Conservation (phyloP, 2,797 vertebrate species). For the Anniella stebbinsi region DNA sequence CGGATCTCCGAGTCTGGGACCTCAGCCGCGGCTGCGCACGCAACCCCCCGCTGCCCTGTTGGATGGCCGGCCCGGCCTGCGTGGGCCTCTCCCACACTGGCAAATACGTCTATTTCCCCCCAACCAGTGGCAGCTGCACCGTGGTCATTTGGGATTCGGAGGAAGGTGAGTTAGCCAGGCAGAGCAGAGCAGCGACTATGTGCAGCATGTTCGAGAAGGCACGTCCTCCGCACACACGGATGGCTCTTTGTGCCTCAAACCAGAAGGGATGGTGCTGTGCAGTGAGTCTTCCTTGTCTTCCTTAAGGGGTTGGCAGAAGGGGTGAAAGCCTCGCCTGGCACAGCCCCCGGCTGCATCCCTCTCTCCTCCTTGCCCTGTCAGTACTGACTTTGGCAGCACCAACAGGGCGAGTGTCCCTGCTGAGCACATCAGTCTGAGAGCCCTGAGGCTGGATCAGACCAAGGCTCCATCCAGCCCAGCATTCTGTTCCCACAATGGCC, state of each 20-base stretch:
- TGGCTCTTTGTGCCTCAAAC: no score
- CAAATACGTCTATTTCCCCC: slow-evolving; percentile 80
- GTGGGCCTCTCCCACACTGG: slow-evolving; percentile 74
- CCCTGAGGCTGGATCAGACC: no score
- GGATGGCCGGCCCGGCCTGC: slow-evolving; percentile 77
- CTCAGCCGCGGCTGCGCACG: slow-evolving; percentile 75
- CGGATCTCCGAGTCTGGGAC: slow-evolving; percentile 81
- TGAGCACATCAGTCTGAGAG: no score
- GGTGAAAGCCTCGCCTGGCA: no score
- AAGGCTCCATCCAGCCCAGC: no score
- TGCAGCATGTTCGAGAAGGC: neutral
- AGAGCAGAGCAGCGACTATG: no score
- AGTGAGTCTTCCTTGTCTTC: no score
- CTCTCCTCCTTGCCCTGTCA: neutral
- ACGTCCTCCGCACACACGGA: no score
- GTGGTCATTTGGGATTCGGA: slow-evolving; percentile 82
- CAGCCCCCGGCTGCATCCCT: no score
- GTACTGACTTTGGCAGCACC: neutral
- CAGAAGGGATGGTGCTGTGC: no score
- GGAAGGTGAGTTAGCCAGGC: slow-evolving; percentile 74
- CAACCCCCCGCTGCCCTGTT: slow-evolving; percentile 57
- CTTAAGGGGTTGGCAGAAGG: no score
- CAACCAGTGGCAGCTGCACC: slow-evolving; percentile 75
- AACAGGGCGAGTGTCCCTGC: neutral
- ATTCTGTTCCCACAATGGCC: no score